phyloP scores from a whole-genome alignment of 2,113 vertebrate genomes.

The Protomyctophum bolini region DNA sequence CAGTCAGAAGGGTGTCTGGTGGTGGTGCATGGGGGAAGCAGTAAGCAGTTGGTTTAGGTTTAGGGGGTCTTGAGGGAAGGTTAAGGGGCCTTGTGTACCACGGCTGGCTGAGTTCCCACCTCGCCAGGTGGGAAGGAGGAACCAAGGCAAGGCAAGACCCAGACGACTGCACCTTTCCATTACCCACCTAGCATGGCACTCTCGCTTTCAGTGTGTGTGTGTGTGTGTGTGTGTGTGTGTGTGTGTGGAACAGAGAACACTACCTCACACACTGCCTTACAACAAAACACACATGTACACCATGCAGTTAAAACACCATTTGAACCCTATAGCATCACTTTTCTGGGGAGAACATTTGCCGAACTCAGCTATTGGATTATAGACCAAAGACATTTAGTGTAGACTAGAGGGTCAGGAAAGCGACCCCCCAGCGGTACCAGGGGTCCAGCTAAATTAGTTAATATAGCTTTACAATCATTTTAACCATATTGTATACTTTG shows the following conservation, averaged over 20 bases:
- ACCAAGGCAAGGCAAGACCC: constrained; percentile 32
- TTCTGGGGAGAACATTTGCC: too few relatives aligned
- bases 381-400: too few relatives aligned
- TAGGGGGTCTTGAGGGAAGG: neutral
- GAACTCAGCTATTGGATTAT: too few relatives aligned
- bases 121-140: constrained; percentile 27
- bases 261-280: neutral
- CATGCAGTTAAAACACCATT: too few relatives aligned
- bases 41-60: neutral
- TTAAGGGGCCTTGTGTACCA: neutral
- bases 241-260: neutral
- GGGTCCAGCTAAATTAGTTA: too few relatives aligned
- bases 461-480: neutral
- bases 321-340: too few relatives aligned
- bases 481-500: too few relatives aligned
- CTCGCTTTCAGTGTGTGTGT: constrained; percentile 39
- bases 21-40: neutral
- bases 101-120: neutral
- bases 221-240: too few relatives aligned
- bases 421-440: too few relatives aligned
- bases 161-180: constrained; percentile 42
- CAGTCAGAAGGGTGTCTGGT: neutral
- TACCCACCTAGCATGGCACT: constrained; percentile 24
- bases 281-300: neutral
- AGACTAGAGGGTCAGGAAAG: neutral